phyloP scores from a whole-genome alignment of 2,113 vertebrate genomes.

The Cathartes aura region DNA sequence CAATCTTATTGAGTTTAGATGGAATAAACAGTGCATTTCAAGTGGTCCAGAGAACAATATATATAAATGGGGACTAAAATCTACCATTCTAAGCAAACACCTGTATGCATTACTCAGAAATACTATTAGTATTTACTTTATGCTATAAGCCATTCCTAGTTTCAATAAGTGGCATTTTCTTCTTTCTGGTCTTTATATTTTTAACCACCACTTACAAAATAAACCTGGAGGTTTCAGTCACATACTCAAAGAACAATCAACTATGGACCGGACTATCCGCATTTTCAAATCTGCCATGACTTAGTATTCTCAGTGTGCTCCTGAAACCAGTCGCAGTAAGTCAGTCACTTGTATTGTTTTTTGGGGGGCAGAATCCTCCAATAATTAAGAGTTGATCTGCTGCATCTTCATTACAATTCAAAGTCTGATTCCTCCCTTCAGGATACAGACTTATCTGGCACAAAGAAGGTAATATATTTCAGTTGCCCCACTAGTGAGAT shows the following conservation, averaged over 20 bases:
- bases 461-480: not conserved
- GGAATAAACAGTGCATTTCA: not conserved
- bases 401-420: not conserved
- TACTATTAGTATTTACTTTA: not conserved
- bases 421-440: not conserved
- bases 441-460: not conserved
- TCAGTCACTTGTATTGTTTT: not conserved
- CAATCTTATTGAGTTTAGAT: not conserved
- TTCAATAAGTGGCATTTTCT: not conserved
- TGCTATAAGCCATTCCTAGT: not conserved
- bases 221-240: not conserved
- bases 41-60: not conserved
- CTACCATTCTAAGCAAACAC: not conserved
- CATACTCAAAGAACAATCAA: not conserved
- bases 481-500: not conserved
- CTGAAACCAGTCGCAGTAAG: not conserved
- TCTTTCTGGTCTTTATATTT: not conserved
- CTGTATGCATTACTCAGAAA: not conserved
- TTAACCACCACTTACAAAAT: not conserved
- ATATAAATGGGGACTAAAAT: not conserved
- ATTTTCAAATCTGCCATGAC: not conserved
- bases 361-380: not conserved
- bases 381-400: not conserved
- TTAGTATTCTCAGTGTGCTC: not conserved
- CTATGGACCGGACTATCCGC: not conserved